Evolutionary conservation across 2,797 vertebrate species (phyloP), one percentile per base, ranked within the genome.

Genomic region (Enteromius trimaculatus): DNA sequence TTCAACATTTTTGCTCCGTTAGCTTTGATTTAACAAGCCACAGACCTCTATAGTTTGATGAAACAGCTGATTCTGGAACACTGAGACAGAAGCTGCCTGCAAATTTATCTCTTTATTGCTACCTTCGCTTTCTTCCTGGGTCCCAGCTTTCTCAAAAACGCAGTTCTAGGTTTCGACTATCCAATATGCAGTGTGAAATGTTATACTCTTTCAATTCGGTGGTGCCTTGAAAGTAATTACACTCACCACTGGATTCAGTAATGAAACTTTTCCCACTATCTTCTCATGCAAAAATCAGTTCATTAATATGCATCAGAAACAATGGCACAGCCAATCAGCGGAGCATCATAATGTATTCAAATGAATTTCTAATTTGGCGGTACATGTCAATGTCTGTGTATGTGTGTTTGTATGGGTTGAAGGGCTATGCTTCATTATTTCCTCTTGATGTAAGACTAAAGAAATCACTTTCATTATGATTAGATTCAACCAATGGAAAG

Each of bases 221-320:
- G 90, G 89, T 89, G 89, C 89, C 87, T 79, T 80, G 87, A 89
- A 91, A 91, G 92, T 93, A 93, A 94, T 94, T 94, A 93, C 90
- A 92, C 92, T 93, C 92, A 93, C 93, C 93, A 94, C 60, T 94
- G 92, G 93, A 93, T 93, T 90, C 88, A 90, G 92, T 92, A 93
- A 93, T 94, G 92, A 93, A 91, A 89, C 87, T 84, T 90, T 87
- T 88, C 88, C 81, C 83, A 89, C 70, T 80, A 82, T 90, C 83
- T 88, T 84, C 78, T 88, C 87, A 91, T 90, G 91, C 91, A 91
- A 91, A 88, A 92, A 90, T 69, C 84, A 89, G 88, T 88, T 90
- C 83, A 92, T 93, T 90, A 92, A 93, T 93, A 93, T 92, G 90
- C 90, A 89, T 84, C 78, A 86, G 39, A 76, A 87, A 91, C 89